phyloP scores from a whole-genome alignment of 2,888 invertebrate genomes.

The Zhuqinia jingwanae region DNA sequence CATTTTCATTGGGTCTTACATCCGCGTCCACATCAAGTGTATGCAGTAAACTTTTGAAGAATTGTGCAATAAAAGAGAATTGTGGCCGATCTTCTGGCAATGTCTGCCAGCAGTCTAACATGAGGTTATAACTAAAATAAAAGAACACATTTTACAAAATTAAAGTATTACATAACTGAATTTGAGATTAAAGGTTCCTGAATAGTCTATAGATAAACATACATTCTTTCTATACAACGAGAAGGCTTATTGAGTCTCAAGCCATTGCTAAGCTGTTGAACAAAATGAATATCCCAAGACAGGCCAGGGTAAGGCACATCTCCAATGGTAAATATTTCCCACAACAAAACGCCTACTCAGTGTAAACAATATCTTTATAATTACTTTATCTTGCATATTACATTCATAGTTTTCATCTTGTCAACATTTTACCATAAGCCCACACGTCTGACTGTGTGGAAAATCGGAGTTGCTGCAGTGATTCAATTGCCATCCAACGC shows the following conservation, averaged over 20 bases:
- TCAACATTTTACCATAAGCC: constrained; percentile 60
- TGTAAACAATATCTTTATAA: neutral
- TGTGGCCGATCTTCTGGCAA: constrained; percentile 52
- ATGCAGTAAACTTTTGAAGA: constrained; percentile 61
- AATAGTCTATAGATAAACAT: neutral
- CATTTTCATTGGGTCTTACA: constrained; percentile 46
- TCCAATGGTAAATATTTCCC: constrained; percentile 72
- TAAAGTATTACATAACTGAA: no score
- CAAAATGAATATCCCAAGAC: constrained; percentile 68
- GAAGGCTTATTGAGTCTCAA: constrained; percentile 65
- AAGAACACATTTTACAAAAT: neutral
- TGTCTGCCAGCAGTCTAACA: constrained; percentile 71
- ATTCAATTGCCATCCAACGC: constrained; percentile 73
- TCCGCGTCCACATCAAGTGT: constrained; percentile 60
- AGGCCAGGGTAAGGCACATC: constrained; percentile 72
- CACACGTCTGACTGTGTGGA: constrained; percentile 71
- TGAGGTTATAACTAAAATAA: constrained; percentile 67
- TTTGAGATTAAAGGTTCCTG: no score
- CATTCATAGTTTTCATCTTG: no score
- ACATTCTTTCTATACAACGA: constrained; percentile 59
- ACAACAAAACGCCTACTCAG: constrained; percentile 58
- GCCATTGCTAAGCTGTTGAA: constrained; percentile 62
- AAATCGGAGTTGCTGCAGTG: constrained; percentile 64
- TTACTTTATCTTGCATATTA: neutral
- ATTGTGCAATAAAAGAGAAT: constrained; percentile 50